These are phyloP conservation scores for Hystrix brachyura DNA, from an alignment of 2,113 vertebrate genomes.

Conservation along the genomic window DNA sequence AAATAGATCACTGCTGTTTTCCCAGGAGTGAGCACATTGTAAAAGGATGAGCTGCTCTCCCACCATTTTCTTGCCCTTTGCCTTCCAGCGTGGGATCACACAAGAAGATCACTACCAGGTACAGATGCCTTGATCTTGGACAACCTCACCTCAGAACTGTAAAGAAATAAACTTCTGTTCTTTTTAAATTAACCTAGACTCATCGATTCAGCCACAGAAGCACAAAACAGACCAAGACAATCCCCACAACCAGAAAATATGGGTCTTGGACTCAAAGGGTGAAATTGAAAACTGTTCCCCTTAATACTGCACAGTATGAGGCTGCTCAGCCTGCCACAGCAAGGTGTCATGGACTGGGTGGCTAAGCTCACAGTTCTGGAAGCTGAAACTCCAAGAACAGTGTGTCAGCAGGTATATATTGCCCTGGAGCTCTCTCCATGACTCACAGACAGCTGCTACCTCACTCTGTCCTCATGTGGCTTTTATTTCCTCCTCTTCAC, in stretches of 20 bases:
- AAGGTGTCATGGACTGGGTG: too few species aligned
- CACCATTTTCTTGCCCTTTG: not conserved
- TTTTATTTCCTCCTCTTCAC: not conserved
- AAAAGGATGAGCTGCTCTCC: not conserved
- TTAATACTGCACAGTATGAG: too few species aligned
- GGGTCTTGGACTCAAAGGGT: not conserved
- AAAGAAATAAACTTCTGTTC: not conserved
- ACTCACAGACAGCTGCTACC: not conserved
- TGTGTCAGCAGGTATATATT: not conserved
- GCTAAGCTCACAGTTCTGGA: not conserved
- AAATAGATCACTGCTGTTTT: not conserved
- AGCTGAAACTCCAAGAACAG: not conserved
- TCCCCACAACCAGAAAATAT: not conserved
- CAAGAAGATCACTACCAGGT: not conserved
- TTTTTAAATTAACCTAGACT: not conserved
- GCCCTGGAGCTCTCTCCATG: not conserved
- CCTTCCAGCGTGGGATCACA: not conserved
- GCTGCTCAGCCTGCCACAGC: not conserved
- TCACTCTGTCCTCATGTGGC: not conserved
- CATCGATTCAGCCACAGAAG: too few species aligned
- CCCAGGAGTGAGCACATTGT: too few species aligned
- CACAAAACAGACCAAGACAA: too few species aligned
- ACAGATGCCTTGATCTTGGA: not conserved
- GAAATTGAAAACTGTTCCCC: not conserved
- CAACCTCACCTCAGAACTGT: too few species aligned